Evolutionary conservation across 2,797 vertebrate genomes (phyloP).

Genomic region (Spea hammondii): DNA sequence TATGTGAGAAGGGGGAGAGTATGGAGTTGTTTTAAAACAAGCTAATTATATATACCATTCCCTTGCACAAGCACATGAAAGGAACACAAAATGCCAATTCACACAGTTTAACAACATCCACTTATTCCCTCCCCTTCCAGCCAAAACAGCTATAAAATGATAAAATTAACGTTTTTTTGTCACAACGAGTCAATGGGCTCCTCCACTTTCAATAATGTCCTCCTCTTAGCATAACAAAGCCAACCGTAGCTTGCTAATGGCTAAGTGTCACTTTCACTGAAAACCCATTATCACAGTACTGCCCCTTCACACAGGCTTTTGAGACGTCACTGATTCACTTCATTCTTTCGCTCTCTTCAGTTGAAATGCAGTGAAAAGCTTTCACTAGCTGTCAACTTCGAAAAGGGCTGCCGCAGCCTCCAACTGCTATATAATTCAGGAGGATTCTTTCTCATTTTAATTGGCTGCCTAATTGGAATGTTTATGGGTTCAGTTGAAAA

Average conservation of each 20-base stretch:
- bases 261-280: conserved; percentile 70
- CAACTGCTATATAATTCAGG: conserved; percentile 76
- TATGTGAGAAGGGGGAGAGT: conserved; percentile 18
- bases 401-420: conserved; percentile 72
- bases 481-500: conserved; percentile 88
- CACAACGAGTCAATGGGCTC: conserved; percentile 73
- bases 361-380: conserved; percentile 76
- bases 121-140: conserved; percentile 56
- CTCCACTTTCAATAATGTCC: conserved; percentile 68
- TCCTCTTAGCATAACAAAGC: conserved; percentile 76
- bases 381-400: conserved; percentile 70
- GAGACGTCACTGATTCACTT: conserved; percentile 62
- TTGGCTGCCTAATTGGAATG: conserved; percentile 97
- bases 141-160: conserved; percentile 71
- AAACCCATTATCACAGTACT: conserved; percentile 70
- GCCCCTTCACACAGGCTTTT: conserved; percentile 69
- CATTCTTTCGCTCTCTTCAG: conserved; percentile 68
- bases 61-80: conserved; percentile 58
- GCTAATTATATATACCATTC: conserved; percentile 64
- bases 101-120: conserved; percentile 66
- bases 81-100: conserved; percentile 60
- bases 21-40: conserved; percentile 68
- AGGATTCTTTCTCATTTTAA: conserved; percentile 87
- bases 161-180: conserved; percentile 74
- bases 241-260: conserved; percentile 71